A percentile compares a stretch with the other conserved stretches of the same genome.
Conservation (phyloP, 2,113 vertebrate genomes). For the Collichthys lucidus region DNA sequence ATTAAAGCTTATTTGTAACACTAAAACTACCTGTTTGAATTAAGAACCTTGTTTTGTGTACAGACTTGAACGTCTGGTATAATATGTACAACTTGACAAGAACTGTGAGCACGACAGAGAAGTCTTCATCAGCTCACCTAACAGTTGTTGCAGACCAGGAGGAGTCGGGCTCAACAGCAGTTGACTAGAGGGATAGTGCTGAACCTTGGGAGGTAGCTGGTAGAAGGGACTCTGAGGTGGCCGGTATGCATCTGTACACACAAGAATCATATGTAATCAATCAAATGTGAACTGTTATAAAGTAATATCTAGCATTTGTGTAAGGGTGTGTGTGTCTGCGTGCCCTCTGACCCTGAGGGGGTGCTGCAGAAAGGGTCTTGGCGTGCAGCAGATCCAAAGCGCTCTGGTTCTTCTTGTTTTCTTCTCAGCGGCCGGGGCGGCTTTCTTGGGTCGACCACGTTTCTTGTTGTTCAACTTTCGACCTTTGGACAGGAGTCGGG, state of each 20-base stretch:
- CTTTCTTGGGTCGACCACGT: conserved; percentile 96
- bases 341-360: conserved; percentile 90
- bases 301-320: not conserved
- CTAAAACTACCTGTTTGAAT: not conserved
- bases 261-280: conserved; percentile 5
- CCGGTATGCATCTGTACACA: conserved; percentile 89
- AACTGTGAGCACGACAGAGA: not conserved
- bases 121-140: conserved; percentile 85
- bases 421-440: conserved; percentile 86
- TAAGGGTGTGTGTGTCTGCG: not conserved
- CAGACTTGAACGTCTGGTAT: not conserved
- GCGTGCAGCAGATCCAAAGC: conserved; percentile 93
- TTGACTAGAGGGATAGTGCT: conserved; percentile 92
- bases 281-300: not conserved
- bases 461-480: conserved; percentile 94
- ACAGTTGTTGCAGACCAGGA: conserved; percentile 94
- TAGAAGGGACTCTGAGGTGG: conserved; percentile 96
- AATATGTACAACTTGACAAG: not conserved
- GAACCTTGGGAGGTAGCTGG: conserved; percentile 98
- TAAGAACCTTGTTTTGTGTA: not conserved
- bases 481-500: conserved; percentile 91
- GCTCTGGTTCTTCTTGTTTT: conserved; percentile 93
- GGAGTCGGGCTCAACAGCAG: conserved; percentile 92
- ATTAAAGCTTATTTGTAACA: not conserved
- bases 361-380: conserved; percentile 91